Percentiles rank a stretch among this genome's conserved stretches.
Conservation (phyloP, 1,140 invertebrate genomes). For the Cardiocondyla obscurior region DNA sequence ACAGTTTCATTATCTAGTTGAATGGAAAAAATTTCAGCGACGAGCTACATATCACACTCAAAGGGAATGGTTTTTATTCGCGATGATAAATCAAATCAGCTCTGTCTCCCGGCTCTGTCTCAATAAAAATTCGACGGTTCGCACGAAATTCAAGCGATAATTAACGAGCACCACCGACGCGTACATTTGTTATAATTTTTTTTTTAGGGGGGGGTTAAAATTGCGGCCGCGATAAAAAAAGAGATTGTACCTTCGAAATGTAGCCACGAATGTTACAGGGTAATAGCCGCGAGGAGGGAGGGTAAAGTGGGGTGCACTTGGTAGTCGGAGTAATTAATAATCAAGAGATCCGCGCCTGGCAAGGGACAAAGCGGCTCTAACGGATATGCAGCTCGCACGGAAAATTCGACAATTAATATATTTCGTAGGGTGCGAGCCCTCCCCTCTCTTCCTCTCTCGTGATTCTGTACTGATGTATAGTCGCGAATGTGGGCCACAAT, state of each 20-base stretch:
- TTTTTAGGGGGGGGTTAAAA: constrained; percentile 58
- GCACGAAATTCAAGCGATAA: constrained; percentile 62
- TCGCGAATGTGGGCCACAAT: constrained; percentile 67
- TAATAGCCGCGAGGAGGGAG: neutral
- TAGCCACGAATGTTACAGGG: constrained; percentile 53
- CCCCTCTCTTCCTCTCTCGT: neutral
- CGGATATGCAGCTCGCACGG: constrained; percentile 74
- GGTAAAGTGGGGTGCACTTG: constrained; percentile 21
- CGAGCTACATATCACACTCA: neutral
- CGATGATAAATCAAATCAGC: constrained; percentile 57
- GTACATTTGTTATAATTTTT: constrained; percentile 62
- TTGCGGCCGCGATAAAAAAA: neutral
- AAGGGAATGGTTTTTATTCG: constrained; percentile 49
- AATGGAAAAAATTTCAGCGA: neutral
- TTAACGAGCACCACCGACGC: constrained; percentile 50
- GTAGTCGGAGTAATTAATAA: constrained; percentile 70
- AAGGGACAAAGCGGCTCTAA: constrained; percentile 72
- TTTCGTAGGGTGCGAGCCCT: constrained; percentile 64
- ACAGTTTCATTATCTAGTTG: neutral
- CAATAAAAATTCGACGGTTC: constrained; percentile 60
- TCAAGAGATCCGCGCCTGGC: constrained; percentile 68
- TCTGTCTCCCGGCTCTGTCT: constrained; percentile 10
- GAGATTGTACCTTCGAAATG: constrained; percentile 52
- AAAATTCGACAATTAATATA: constrained; percentile 81
- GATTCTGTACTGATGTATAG: constrained; percentile 46